Evolutionary conservation across 2,888 invertebrate species (phyloP).

Genomic region (Conistra vaccinii): DNA sequence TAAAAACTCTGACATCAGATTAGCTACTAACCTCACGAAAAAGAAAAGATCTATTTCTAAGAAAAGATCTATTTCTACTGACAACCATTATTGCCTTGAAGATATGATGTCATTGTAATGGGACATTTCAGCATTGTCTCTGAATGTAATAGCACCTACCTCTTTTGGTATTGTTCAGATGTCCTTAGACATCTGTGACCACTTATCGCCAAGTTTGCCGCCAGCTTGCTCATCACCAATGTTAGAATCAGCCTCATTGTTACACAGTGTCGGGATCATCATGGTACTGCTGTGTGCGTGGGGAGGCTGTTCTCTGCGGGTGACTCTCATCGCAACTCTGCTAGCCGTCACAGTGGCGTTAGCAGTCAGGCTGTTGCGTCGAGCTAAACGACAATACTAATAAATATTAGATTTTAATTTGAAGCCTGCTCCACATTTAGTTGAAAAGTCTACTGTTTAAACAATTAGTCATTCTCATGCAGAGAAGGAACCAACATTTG

Average conservation of each 20-base stretch:
- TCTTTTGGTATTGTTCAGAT: neutral
- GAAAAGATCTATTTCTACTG: neutral
- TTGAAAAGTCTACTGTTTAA: no score
- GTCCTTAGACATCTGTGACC: neutral
- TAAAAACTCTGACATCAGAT: no score
- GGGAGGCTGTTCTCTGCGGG: constrained; percentile 79
- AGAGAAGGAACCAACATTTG: no score
- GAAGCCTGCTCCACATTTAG: constrained; percentile 12
- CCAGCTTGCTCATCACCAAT: neutral
- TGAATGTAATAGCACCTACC: neutral
- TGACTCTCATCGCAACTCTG: constrained; percentile 75
- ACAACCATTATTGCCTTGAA: neutral
- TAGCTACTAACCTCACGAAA: no score
- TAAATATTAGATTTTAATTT: constrained; percentile 4
- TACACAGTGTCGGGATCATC: constrained; percentile 75
- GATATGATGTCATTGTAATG: neutral
- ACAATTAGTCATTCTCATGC: no score
- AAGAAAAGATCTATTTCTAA: neutral
- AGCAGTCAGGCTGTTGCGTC: constrained; percentile 38
- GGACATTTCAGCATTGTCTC: neutral
- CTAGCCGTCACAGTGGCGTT: constrained; percentile 75
- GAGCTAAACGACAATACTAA: constrained; percentile 34
- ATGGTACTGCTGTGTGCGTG: constrained; percentile 79
- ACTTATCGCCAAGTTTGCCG: neutral
- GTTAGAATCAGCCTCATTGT: constrained; percentile 38